These are phyloP conservation scores for Plutella xylostella DNA, from an alignment of 2,888 invertebrate species.

Conservation along the genomic window DNA sequence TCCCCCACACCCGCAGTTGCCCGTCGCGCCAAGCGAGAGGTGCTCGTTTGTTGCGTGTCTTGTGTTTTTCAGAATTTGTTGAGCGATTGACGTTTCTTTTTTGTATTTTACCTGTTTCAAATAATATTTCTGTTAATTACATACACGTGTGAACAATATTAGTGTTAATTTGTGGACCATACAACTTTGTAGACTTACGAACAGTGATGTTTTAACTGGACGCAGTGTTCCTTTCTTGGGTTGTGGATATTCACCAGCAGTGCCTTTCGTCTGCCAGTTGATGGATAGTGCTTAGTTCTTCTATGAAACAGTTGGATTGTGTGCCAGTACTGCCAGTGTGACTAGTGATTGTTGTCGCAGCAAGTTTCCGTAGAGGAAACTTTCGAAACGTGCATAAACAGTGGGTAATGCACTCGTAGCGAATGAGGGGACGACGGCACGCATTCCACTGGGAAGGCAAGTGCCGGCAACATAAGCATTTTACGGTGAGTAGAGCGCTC, in stretches of 20 bases:
- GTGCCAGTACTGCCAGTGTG: constrained; percentile 31
- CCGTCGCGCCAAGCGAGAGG: constrained; percentile 41
- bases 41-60: constrained; percentile 57
- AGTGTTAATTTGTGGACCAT: too few relatives aligned
- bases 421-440: constrained; percentile 61
- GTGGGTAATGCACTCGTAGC: constrained; percentile 65
- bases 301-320: constrained; percentile 10
- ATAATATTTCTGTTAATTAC: not conserved
- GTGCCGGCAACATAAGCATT: constrained; percentile 66
- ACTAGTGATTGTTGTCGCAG: constrained; percentile 68
- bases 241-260: constrained; percentile 30
- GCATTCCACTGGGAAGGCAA: constrained; percentile 64
- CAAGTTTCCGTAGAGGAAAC: constrained; percentile 65
- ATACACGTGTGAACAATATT: not conserved
- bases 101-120: constrained; percentile 13
- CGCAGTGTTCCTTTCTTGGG: constrained; percentile 45
- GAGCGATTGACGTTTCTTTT: constrained; percentile 57
- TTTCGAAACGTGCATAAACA: constrained; percentile 67
- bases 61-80: constrained; percentile 64
- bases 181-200: constrained; percentile 26
- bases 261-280: constrained; percentile 48
- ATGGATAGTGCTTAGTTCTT: not conserved
- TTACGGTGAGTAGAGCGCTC: constrained; percentile 61
- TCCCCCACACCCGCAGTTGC: constrained; percentile 43
- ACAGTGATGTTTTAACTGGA: constrained; percentile 36